phyloP scores from a whole-genome alignment of 2,888 invertebrate genomes.

The Leucania comma region DNA sequence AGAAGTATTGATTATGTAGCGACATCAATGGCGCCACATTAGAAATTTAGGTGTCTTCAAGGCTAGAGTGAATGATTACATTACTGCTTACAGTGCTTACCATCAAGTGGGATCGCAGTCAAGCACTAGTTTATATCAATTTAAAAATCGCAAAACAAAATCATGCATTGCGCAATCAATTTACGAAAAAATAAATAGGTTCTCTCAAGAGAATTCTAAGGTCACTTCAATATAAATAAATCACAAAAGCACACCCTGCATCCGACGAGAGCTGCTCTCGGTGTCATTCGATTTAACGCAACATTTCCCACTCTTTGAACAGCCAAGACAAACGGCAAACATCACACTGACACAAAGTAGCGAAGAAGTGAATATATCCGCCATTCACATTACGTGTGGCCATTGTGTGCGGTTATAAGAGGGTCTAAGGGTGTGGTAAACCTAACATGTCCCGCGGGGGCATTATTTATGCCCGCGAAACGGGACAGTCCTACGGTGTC shows the following conservation, averaged over 20 bases:
- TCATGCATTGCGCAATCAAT: no score
- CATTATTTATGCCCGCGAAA: conserved; percentile 78
- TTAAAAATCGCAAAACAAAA: no score
- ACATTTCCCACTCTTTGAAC: conserved; percentile 53
- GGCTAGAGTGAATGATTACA: no score
- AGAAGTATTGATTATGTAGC: not conserved
- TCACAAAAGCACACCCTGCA: conserved; percentile 23
- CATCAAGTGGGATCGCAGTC: no score
- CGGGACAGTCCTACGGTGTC: conserved; percentile 70
- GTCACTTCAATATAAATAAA: conserved; percentile 35
- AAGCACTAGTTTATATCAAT: no score
- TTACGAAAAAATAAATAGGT: conserved; percentile 24
- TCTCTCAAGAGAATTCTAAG: conserved; percentile 24
- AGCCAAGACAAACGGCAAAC: conserved; percentile 49
- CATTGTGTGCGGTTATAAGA: conserved; percentile 78
- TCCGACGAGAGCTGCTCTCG: conserved; percentile 20
- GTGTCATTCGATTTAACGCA: conserved; percentile 56
- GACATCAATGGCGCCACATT: no score
- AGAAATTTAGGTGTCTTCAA: no score
- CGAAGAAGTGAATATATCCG: conserved; percentile 62
- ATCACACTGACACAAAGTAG: conserved; percentile 59
- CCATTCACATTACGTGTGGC: conserved; percentile 69
- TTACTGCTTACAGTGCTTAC: no score
- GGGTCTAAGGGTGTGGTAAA: conserved; percentile 75
- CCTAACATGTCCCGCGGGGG: conserved; percentile 78